Evolutionary conservation across 1,140 invertebrate species (phyloP).

Genomic region (Amyelois transitella): DNA sequence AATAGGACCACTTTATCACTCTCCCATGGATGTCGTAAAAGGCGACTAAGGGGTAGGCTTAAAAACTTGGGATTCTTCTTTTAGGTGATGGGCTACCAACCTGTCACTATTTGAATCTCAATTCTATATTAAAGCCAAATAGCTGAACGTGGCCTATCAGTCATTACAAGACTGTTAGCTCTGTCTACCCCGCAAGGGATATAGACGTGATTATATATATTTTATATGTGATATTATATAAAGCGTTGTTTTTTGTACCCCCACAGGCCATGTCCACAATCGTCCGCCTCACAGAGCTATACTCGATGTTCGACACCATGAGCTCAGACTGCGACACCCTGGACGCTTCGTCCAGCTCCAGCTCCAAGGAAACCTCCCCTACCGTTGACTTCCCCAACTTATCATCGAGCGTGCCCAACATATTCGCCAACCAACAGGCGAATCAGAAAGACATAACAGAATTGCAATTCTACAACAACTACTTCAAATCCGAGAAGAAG

Average conservation of each 20-base stretch:
- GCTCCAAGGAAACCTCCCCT: conserved; percentile 53
- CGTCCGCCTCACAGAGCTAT: conserved; percentile 84
- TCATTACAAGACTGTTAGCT: not conserved
- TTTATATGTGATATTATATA: not conserved
- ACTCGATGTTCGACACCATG: conserved; percentile 80
- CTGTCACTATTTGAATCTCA: no score
- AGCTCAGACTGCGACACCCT: conserved; percentile 82
- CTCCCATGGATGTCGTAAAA: no score
- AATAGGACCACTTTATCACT: no score
- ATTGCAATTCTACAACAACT: conserved; percentile 54
- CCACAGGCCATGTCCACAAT: conserved; percentile 80
- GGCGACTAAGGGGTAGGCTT: no score
- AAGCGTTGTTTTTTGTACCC: no score
- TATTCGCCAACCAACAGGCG: conserved; percentile 23
- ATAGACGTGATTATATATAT: not conserved
- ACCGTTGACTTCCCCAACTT: conserved; percentile 36
- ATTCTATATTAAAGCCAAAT: no score
- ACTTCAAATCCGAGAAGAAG: conserved; percentile 48
- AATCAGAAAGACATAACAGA: conserved; percentile 22
- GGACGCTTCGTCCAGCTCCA: conserved; percentile 77
- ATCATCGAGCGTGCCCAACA: conserved; percentile 43
- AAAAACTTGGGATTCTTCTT: no score
- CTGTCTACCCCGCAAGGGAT: no score
- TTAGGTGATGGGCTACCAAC: no score
- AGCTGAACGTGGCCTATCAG: no score